Evolutionary conservation across 2,888 invertebrate genomes (phyloP), one percentile per base, ranked within the genome.

Genomic region (Spodoptera littoralis): DNA sequence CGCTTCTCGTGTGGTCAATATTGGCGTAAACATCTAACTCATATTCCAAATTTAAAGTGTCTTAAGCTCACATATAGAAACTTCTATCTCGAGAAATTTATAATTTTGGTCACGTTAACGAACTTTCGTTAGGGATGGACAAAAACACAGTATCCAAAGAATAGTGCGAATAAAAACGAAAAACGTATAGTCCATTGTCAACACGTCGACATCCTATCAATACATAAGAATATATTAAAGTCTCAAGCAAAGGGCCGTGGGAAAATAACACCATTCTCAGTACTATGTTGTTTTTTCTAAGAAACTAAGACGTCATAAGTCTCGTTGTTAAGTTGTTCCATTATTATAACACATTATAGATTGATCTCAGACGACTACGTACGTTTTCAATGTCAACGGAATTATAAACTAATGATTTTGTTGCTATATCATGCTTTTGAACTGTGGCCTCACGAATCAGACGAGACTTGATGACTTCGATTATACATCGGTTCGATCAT

Each of bases 191-290:
- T 11, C 44, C 52, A 65, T 69, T 70, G 61, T 73, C 62, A 57
- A 42, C 50, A 58, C 58, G 48, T 62, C 54, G 53, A 36, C 50
- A 68, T 45, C 58, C 24, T 6, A 60, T 58, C 43, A 61, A 58
- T 55, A 52, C 43, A 60, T 62, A 61, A 56, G 69, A 65, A 52
- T 52, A 50, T 47, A 63, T 44, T 51, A 49, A 66, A 56, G 65
- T 70, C 45, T 48, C 51, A 66, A 56, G 65, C 71, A 57, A 72
- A 86, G 85, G 87, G 86, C 88, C 87, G 88, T 88, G 88, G 84
- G 88, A 88, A 88, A 83, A 79, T 65, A 77, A 69, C 66, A 50
- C 62, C 45, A 76, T 88, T 86, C 87, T 79, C 61, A 76, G 84
- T 83, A 88, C 64, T 68, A 45, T 61, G 65, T 63, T 61, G 74